phyloP scores from a whole-genome alignment of 2,888 invertebrate genomes.

The Hetaerina titia region DNA sequence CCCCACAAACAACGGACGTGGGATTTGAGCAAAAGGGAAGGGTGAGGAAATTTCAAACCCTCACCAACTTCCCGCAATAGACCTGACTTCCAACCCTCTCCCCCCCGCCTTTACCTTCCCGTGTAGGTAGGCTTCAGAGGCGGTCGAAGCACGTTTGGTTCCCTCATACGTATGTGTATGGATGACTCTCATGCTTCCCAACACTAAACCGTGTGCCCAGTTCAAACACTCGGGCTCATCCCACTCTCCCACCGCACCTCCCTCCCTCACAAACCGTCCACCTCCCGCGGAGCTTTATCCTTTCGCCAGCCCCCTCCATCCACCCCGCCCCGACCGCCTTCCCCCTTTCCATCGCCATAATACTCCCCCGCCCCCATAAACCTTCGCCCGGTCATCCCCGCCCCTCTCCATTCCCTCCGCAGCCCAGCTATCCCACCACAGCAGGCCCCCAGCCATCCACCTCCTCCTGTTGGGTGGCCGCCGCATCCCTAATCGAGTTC shows the following conservation, averaged over 20 bases:
- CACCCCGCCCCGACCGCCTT: neutral
- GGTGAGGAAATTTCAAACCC: neutral
- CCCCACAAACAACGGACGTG: neutral
- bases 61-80: neutral
- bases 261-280: neutral
- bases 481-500: slow-evolving; percentile 59
- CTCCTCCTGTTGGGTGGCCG: slow-evolving; percentile 19
- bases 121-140: neutral
- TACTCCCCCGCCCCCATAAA: neutral
- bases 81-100: neutral
- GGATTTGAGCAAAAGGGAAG: neutral
- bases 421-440: neutral
- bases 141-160: neutral
- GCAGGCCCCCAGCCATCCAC: neutral
- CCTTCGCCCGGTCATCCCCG: neutral
- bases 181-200: neutral
- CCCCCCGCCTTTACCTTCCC: neutral
- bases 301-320: too few species aligned
- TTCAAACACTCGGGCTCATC: neutral
- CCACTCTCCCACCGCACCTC: neutral
- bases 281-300: neutral
- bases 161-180: neutral
- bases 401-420: neutral
- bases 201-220: neutral
- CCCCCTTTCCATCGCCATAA: neutral